Percentiles rank a stretch among this genome's conserved stretches.
Evolutionary conservation across 2,888 invertebrate species (phyloP).

Genomic region (Pollenia angustigena): DNA sequence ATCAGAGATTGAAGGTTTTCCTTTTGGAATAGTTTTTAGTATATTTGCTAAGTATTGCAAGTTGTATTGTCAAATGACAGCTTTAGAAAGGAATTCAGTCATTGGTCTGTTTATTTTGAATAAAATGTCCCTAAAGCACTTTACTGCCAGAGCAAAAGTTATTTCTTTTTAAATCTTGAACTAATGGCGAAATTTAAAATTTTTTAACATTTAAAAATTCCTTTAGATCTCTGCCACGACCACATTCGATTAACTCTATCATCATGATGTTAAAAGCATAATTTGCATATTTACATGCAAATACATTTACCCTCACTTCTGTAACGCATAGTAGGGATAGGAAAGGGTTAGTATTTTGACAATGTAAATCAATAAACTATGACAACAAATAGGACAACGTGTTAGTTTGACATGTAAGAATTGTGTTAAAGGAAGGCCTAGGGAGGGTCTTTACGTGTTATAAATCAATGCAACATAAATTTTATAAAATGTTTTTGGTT

Average conservation of each 20-base stretch:
- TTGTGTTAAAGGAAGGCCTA: not conserved
- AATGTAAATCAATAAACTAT: conserved; percentile 67
- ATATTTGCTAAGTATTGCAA: not conserved
- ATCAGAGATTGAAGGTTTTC: conserved; percentile 26
- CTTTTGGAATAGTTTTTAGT: conserved; percentile 19
- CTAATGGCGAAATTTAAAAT: not conserved
- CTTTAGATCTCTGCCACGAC: not conserved
- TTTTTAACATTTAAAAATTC: not conserved
- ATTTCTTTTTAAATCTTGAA: no score
- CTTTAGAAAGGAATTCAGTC: not conserved
- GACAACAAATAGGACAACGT: conserved; percentile 42
- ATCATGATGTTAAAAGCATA: conserved; percentile 4
- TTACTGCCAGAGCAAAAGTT: no score
- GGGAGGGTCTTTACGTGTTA: not conserved
- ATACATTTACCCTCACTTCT: not conserved
- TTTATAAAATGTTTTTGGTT: conserved; percentile 25
- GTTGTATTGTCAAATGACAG: not conserved
- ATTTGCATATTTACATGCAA: conserved; percentile 17
- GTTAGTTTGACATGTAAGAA: conserved; percentile 33
- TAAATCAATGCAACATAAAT: conserved; percentile 38
- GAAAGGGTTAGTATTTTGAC: conserved; percentile 54
- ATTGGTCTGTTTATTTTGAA: not conserved
- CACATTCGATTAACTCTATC: conserved; percentile 1
- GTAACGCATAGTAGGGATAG: conserved; percentile 4
- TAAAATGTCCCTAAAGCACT: no score